A percentile compares a stretch with the other conserved stretches of the same genome.
phyloP scores from a whole-genome alignment of 1,140 invertebrate species.

The Eumeta japonica region DNA sequence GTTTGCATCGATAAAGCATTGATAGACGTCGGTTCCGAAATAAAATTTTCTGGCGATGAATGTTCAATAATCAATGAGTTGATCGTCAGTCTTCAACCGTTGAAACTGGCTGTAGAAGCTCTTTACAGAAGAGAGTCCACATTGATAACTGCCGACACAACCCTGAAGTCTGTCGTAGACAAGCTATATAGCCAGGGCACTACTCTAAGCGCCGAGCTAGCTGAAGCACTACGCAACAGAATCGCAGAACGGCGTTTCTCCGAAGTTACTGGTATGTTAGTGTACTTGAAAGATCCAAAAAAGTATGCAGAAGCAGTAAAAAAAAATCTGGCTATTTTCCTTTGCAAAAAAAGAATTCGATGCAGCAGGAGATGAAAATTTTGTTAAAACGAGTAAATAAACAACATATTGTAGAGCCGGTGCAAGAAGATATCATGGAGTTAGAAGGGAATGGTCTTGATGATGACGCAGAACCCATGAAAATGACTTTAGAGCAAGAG shows the following conservation, averaged over 20 bases:
- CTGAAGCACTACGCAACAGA: not conserved
- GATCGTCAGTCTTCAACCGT: constrained; percentile 10
- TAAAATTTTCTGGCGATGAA: constrained; percentile 14
- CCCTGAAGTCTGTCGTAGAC: not conserved
- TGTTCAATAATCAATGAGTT: constrained; percentile 12
- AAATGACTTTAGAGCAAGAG: not conserved
- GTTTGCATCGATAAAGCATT: constrained; percentile 16
- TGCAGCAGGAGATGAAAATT: not conserved
- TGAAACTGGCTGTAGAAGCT: constrained; percentile 16
- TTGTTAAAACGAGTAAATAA: not conserved
- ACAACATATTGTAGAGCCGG: not conserved
- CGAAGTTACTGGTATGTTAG: not conserved
- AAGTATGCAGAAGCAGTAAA: constrained; percentile 3
- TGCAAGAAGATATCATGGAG: constrained; percentile 1
- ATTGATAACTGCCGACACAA: constrained; percentile 14
- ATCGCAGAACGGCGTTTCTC: not conserved
- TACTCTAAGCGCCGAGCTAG: not conserved
- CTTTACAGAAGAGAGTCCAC: constrained; percentile 18
- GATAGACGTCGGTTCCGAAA: constrained; percentile 14
- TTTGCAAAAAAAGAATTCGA: not conserved
- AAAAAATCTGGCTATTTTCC: not conserved
- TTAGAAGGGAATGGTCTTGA: not conserved
- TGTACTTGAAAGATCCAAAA: constrained; percentile 1
- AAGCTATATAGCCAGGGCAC: not conserved
- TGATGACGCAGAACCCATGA: not conserved